Evolutionary conservation across 2,888 invertebrate genomes (phyloP).

Genomic region (Morpho deidamia): DNA sequence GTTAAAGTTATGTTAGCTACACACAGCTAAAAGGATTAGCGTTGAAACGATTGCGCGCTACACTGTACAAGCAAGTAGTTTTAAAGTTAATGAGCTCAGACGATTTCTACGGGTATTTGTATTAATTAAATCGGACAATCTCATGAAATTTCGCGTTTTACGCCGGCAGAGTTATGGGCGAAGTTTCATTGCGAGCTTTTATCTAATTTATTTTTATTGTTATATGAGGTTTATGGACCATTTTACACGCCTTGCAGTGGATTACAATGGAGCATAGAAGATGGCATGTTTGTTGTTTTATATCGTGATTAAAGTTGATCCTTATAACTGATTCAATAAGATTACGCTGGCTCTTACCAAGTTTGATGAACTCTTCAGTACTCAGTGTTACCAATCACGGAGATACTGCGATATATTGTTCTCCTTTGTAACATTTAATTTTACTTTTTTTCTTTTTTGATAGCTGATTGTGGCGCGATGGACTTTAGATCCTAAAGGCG

Average conservation of each 20-base stretch:
- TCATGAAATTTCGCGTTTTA: constrained; percentile 62
- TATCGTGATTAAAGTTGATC: constrained; percentile 6
- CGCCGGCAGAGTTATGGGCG: constrained; percentile 55
- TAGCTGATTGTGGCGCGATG: too few relatives aligned
- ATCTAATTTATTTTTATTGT: constrained; percentile 75
- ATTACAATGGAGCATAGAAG: constrained; percentile 40
- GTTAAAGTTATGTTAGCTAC: constrained; percentile 14
- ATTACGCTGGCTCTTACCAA: too few relatives aligned
- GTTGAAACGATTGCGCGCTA: constrained; percentile 1
- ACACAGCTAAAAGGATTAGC: constrained; percentile 20
- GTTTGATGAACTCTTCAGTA: too few relatives aligned
- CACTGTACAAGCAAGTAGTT: constrained; percentile 15
- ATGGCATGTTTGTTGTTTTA: constrained; percentile 17
- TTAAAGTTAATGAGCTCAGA: constrained; percentile 29
- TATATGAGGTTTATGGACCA: constrained; percentile 63
- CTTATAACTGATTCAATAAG: background rate
- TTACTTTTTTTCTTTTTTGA: too few relatives aligned
- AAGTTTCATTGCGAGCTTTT: constrained; percentile 73
- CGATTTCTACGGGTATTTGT: constrained; percentile 47
- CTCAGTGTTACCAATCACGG: too few relatives aligned
- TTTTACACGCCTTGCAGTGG: constrained; percentile 58
- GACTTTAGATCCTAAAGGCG: too few relatives aligned
- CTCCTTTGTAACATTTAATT: too few relatives aligned
- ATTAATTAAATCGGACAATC: constrained; percentile 67
- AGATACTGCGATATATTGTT: too few relatives aligned